Evolutionary conservation across 2,113 vertebrate species (phyloP), one percentile per base, ranked within the genome.

Genomic region (Lampris megalopsis): DNA sequence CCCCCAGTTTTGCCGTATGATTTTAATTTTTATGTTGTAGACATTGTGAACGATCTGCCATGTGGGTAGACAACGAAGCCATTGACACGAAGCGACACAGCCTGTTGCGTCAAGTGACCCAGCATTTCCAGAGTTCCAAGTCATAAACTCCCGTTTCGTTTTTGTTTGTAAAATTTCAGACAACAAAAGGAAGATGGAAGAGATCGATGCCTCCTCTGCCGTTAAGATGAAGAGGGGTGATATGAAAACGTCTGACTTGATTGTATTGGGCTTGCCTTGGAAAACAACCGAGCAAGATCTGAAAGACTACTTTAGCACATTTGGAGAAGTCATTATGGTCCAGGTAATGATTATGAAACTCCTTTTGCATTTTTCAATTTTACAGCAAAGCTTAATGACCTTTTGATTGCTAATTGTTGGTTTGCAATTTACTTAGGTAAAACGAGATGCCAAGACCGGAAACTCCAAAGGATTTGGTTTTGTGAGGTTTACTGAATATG

Each of bases 181-280:
- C 91, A 99, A 99, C 91, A 99, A 99, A 89, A 96, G 98, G 58
- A 99, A 99, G 90, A 99, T 99, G 98, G 98, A 99, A 54, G 98
- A 99, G 92, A 96, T 97, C 0, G 98, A 99, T 83, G 97, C 97
- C 1, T 97, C 97, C 0, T 98, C 97, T 13, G 98, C 97, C 0
- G 97, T 98, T 52, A 99, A 99, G 87, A 97, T 99, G 91, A 99
- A 99, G 89, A 93, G 98, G 62, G 97, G 97, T 1, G 98, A 98
- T 35, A 97, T 98, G 92, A 99, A 99, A 87, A 99, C 98, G 0
- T 99, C 98, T 0, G 98, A 99, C 80, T 90, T 99, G 42, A 99
- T 99, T 70, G 97, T 99, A 4, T 71, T 99, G 80, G 98, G 98
- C 40, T 95, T 99, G 70, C 98, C 98, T 0, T 99, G 98, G 98